Conservation (phyloP, 2,113 vertebrate species). For the Spilogale gracilis region DNA sequence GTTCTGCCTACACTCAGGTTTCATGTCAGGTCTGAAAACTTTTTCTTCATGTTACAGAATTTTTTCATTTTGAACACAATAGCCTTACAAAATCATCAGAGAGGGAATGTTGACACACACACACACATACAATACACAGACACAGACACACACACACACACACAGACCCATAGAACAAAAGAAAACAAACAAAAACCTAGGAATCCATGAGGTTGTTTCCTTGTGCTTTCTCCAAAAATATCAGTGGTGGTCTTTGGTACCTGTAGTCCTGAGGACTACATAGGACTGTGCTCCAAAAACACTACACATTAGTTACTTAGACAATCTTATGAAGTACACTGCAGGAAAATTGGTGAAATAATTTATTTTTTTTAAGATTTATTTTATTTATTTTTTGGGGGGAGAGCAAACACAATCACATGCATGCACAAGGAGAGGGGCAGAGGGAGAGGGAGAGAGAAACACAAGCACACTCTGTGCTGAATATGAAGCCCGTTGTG, state of each 20-base stretch:
- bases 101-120: neutral
- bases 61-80: slow-evolving; percentile 42
- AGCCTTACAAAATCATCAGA: neutral
- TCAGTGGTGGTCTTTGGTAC: neutral
- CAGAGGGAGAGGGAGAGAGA: neutral
- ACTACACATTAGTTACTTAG: neutral
- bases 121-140: neutral
- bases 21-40: neutral
- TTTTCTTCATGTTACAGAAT: neutral
- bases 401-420: too few species aligned
- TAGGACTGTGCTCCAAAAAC: neutral
- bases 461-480: neutral
- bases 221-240: neutral
- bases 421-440: neutral
- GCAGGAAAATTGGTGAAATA: neutral
- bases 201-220: neutral
- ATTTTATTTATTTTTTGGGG: neutral
- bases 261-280: neutral
- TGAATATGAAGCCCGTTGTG: rapidly evolving
- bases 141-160: neutral
- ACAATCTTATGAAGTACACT: neutral
- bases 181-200: neutral
- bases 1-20: neutral
- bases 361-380: neutral
- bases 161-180: neutral